Base-by-base conservation (phyloP, 2,888 invertebrate genomes). In the Griposia aprilina region DNA sequence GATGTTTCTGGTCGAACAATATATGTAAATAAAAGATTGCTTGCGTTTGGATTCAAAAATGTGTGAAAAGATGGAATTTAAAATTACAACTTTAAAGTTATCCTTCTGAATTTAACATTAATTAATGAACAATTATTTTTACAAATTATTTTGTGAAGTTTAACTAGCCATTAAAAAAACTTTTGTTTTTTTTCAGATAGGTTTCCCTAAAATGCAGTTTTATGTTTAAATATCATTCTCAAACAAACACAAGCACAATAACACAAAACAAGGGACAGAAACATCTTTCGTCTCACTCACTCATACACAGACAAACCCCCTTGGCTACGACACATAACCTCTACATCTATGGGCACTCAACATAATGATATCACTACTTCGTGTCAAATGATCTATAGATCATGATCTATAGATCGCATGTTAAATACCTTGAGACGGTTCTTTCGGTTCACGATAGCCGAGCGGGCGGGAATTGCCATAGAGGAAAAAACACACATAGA, bases 401-500 rank as follows among this genome's bases (percentile, higher is more conserved):
- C 81, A 84, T 83, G 77, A 83, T 81, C 88, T 86, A 82, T 83
- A 81, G 89, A 89, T 89, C 90, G 92, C 88, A 88, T 90, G 86
- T 87, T 85, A 92, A 95, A 95, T 97, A 97, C 97, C 97, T 97
- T 97, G 93, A 95, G 95, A 93, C 94, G 96, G 92, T 93, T 97
- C 97, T 97, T 96, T 95, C 97, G 97, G 88, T 88, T 88, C 92
- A 97, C 98, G 98, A 97, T 95, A 96, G 97, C 96, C 97, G 97
- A 97, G 97, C 96, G 96, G 96, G 97, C 96, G 97, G 97, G 97
- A 97, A 97, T 97, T 97, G 97, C 98, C 97, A 98, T 97, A 97
- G 95, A 97, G 97, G 89, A 98, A 97, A 97, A 93, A 97, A 97
- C 97, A 97, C 97, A 97, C 97, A 97, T 97, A 97, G 96, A 97